These are phyloP conservation scores for Hapalemur alaotrensis DNA, from an alignment of 2,797 vertebrate species.

Conservation along the genomic window DNA sequence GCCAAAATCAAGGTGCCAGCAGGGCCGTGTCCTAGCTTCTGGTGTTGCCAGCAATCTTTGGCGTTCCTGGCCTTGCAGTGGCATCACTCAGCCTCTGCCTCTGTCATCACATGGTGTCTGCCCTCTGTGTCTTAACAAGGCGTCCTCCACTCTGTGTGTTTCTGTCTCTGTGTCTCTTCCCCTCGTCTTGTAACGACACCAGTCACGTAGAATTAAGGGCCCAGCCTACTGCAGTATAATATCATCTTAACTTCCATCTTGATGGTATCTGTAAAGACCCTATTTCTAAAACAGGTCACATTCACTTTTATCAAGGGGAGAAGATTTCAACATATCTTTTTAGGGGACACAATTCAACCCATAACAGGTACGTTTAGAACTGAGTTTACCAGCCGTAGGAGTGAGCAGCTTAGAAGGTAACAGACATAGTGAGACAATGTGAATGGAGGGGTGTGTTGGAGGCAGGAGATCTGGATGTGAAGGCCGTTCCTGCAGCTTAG, in stretches of 20 bases:
- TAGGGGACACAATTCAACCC: neutral
- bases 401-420: neutral
- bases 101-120: rapidly evolving
- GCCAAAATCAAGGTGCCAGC: too few relatives aligned
- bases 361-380: rapidly evolving
- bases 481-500: too few relatives aligned
- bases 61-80: too few relatives aligned
- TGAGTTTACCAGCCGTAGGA: neutral
- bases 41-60: rapidly evolving
- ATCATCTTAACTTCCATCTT: neutral
- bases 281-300: neutral
- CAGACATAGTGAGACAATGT: rapidly evolving
- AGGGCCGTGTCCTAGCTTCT: neutral
- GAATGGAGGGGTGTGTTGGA: too few relatives aligned
- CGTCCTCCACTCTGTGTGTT: rapidly evolving
- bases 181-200: neutral
- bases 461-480: neutral
- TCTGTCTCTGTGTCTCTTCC: neutral
- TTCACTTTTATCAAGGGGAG: neutral
- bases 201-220: neutral
- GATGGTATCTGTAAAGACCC: neutral
- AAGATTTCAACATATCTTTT: neutral
- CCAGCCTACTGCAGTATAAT: neutral
- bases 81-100: neutral
- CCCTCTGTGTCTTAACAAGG: neutral